These are phyloP conservation scores for Nemoura dubitans DNA, from an alignment of 2,888 invertebrate genomes.

Conservation along the genomic window DNA sequence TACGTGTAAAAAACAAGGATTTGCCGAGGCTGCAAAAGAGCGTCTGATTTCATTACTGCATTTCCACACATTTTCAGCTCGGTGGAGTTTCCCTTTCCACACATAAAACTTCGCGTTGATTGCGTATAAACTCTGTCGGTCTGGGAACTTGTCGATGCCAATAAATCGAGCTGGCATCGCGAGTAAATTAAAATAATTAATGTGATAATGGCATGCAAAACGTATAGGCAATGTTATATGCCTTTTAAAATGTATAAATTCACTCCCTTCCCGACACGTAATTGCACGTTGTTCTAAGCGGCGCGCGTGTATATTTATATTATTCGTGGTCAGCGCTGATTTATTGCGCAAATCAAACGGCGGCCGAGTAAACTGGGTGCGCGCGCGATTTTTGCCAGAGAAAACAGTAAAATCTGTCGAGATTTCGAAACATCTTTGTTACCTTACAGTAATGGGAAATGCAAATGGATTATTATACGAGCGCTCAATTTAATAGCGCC, in stretches of 20 bases:
- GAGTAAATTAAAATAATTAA: neutral
- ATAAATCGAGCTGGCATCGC: neutral
- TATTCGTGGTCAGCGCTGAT: neutral
- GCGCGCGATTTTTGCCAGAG: neutral
- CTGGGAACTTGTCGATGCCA: neutral
- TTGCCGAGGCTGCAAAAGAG: neutral
- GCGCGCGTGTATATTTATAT: neutral
- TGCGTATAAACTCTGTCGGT: neutral
- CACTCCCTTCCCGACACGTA: neutral
- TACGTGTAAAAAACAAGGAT: neutral
- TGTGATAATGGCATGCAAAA: neutral
- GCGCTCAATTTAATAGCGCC: neutral
- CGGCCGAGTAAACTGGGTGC: neutral
- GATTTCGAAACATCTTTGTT: neutral
- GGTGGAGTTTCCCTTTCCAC: neutral
- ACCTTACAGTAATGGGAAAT: constrained; percentile 1
- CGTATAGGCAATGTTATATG: neutral
- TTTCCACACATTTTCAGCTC: neutral
- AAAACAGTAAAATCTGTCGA: neutral
- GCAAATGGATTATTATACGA: constrained; percentile 12
- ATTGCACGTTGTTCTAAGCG: neutral
- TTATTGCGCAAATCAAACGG: neutral
- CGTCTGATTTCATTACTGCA: neutral
- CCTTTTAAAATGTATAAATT: neutral
- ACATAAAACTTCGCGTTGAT: neutral